Evolutionary conservation across 2,113 vertebrate genomes (phyloP), one percentile per base, ranked within the genome.

Genomic region (Varanus salvator): DNA sequence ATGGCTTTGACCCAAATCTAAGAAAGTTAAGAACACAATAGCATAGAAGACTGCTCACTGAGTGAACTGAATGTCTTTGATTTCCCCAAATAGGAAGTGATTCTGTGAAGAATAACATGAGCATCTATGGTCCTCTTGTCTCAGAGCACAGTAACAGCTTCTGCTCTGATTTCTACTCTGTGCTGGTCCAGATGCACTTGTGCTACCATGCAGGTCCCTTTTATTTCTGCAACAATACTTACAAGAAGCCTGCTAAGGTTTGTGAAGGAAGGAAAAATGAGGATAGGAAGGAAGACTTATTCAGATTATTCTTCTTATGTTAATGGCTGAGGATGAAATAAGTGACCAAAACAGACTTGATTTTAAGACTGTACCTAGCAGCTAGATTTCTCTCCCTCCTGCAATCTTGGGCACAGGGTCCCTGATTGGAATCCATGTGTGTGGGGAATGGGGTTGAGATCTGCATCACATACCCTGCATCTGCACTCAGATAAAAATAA

Each of bases 21-120:
- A 91, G n/a, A 69, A 89, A 85, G 25, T 31, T 75, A 91, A 89
- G 38, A 82, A 80, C 82, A 84, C 75, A 34, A 1, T 87, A 80
- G 25, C 1, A 5, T 25, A 15, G 82, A 60, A 6, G 3, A 34
- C 1, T 0, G 83, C 84, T 64, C 44, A 31, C 4, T 80, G 19
- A 80, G 48, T 76, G 31, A 80, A 29, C 15, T 19, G 77, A 90
- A 12, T 72, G 87, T 14, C 78, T 0, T 4, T 90, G 31, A 82
- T 27, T 90, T 19, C 27, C 34, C 69, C 48, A 87, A 5, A 76
- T 34, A 77, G 14, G 68, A 23, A 69, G 19, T 50, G 86, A 80
- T 54, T 80, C 69, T 27, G 6, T 57, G n/a, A n/a, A 52, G 50
- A 52, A 78, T 69, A 60, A 19, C n/a, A 69, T 21, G 60, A 27